Percentiles rank a stretch among this genome's conserved stretches.
These are phyloP conservation scores for Diarsia rubi DNA, from an alignment of 2,888 invertebrate species.

Conservation along the genomic window DNA sequence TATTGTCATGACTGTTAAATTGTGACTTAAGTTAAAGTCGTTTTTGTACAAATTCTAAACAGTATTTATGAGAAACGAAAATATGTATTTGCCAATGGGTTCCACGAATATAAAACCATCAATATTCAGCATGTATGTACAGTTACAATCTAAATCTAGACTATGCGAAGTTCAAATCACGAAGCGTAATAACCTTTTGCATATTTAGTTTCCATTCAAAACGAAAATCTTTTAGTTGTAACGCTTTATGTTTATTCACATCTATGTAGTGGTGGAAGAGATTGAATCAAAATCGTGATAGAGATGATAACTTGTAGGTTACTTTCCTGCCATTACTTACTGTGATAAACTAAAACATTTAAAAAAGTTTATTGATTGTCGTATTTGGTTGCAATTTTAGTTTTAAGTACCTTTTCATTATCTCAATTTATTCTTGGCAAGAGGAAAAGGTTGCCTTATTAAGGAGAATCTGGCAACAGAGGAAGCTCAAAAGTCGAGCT, in stretches of 20 bases:
- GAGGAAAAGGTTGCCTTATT: slow-evolving; percentile 78
- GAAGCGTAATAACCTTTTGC: slow-evolving; percentile 39
- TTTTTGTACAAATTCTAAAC: background rate
- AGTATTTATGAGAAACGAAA: background rate
- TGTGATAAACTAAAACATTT: background rate
- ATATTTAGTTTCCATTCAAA: slow-evolving; percentile 51
- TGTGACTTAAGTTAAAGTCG: background rate
- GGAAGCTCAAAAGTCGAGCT: slow-evolving; percentile 87
- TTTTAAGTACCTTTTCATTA: slow-evolving; percentile 58
- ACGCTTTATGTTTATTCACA: slow-evolving; percentile 21
- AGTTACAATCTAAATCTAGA: slow-evolving; percentile 24
- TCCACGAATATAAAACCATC: slow-evolving; percentile 6
- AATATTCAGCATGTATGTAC: slow-evolving; percentile 10
- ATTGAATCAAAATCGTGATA: background rate
- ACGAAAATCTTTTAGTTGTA: slow-evolving; percentile 17
- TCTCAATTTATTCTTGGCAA: slow-evolving; percentile 68
- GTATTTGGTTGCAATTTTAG: slow-evolving; percentile 27
- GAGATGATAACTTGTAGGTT: background rate
- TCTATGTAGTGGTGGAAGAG: background rate
- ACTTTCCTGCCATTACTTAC: background rate
- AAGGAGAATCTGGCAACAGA: slow-evolving; percentile 84
- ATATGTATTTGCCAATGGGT: background rate
- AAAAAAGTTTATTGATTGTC: slow-evolving; percentile 1
- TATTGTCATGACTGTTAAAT: background rate
- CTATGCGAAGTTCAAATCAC: slow-evolving; percentile 34